These are phyloP conservation scores for Thera obeliscata DNA, from an alignment of 2,888 invertebrate species.

Conservation along the genomic window DNA sequence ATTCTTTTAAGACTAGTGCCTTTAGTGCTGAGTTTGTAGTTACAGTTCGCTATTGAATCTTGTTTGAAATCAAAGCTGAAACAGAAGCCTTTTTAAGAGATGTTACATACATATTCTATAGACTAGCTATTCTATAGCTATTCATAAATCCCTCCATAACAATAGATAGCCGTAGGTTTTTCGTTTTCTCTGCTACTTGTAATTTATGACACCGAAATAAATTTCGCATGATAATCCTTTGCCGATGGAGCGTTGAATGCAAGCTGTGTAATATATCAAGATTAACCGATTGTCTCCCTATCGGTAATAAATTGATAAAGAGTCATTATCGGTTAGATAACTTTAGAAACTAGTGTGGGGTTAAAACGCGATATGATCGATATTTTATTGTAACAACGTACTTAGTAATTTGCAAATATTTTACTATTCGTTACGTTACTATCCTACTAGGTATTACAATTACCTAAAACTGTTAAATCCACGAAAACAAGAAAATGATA, in stretches of 20 bases:
- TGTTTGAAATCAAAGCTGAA: no score
- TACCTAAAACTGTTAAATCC: no score
- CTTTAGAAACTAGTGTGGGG: constrained; percentile 8
- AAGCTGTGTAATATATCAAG: constrained; percentile 59
- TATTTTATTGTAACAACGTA: neutral
- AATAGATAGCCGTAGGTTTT: no score
- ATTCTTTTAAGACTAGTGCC: no score
- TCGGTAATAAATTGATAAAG: constrained; percentile 57
- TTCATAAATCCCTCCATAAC: no score
- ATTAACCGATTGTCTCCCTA: constrained; percentile 53
- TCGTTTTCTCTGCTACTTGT: constrained; percentile 19
- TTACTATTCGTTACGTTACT: neutral
- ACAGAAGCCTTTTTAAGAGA: no score
- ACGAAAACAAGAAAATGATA: no score
- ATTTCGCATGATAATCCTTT: constrained; percentile 49
- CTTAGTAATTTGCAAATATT: neutral
- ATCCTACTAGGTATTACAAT: no score
- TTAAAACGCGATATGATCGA: neutral
- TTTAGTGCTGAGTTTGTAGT: no score
- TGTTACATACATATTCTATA: no score
- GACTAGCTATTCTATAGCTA: no score
- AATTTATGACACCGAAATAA: constrained; percentile 44
- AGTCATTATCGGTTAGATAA: constrained; percentile 32
- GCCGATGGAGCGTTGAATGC: constrained; percentile 50
- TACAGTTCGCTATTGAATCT: no score